Percentiles rank a stretch among this genome's conserved stretches.
phyloP scores from a whole-genome alignment of 2,888 invertebrate genomes.

The Drosophila heteroneura region DNA sequence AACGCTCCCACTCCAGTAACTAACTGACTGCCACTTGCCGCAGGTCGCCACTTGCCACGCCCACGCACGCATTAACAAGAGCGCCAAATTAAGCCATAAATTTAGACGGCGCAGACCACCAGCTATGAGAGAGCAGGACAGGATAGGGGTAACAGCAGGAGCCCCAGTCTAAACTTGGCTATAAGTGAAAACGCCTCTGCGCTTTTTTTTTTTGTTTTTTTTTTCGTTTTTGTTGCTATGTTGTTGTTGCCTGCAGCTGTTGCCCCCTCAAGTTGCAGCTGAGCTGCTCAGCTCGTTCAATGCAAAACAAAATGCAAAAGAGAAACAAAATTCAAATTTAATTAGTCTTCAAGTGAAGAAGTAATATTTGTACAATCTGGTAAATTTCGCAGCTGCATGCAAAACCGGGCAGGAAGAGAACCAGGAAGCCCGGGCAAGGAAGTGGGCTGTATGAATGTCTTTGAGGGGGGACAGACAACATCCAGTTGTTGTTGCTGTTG shows the following conservation, averaged over 20 bases:
- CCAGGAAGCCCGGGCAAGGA: conserved; percentile 44
- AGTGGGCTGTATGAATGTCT: conserved; percentile 51
- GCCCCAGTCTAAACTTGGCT: conserved; percentile 50
- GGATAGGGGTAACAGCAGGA: conserved; percentile 56
- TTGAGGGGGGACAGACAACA: conserved; percentile 16
- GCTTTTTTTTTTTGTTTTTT: conserved; percentile 13
- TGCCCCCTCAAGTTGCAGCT: conserved; percentile 23
- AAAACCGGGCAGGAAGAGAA: conserved; percentile 4
- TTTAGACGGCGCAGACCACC: conserved; percentile 69
- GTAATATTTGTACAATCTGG: conserved; percentile 79
- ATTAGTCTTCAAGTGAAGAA: conserved; percentile 83
- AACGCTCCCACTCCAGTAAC: conserved; percentile 57
- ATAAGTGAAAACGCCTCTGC: conserved; percentile 59
- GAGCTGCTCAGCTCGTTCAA: conserved; percentile 56
- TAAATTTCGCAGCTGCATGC: conserved; percentile 75
- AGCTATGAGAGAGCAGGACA: conserved; percentile 49
- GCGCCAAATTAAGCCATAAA: conserved; percentile 78
- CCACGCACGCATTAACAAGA: conserved; percentile 73
- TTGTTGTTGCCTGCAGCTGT: conserved; percentile 23
- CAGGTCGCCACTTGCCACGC: conserved; percentile 46
- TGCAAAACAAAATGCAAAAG: conserved; percentile 37
- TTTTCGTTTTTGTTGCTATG: not conserved
- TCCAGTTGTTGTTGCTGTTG: conserved; percentile 22
- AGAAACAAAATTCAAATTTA: conserved; percentile 81
- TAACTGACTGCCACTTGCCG: conserved; percentile 12